Evolutionary conservation across 2,113 vertebrate genomes (phyloP), one percentile per base, ranked within the genome.

Genomic region (Elanoides forficatus): DNA sequence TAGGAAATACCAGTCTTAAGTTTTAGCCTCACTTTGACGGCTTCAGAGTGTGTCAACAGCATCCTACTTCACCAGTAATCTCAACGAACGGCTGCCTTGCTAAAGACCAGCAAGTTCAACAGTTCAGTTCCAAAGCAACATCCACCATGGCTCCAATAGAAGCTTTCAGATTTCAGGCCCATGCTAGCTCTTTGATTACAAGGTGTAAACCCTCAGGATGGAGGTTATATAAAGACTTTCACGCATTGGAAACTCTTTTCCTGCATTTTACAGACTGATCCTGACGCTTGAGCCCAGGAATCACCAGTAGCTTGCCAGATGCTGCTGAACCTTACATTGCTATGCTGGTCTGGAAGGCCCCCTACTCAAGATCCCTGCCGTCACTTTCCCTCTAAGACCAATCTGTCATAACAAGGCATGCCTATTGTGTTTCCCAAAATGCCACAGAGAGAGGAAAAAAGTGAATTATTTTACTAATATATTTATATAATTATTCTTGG

Each of bases 21-120:
- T 74, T 68, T 80, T 90, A 63, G 65, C 20, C 13, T 38, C 48
- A 52, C 23, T 79, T 83, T 59, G 20, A n/a, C 20, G 58, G 50
- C 17, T 59, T 18, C 50, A 80, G 43, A 43, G 14, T 23, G 9
- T 9, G n/a, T 63, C 52, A 83, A 52, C 5, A 65, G 18, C 23
- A 67, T 72, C 6, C 11, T 66, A 6, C 29, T 86, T 86, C 34
- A 48, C 15, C 22, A 30, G 6, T 53, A 58, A 43, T 38, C 26
- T 34, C 36, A 53, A 32, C 2, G 14, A 60, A 53, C 0, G 0
- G 7, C 5, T 1, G 2, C 15, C 30, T 82, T 58, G n/a, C 53
- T 79, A 58, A 86, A 86, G 47, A 15, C 27, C 45, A 60, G 13
- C 4, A 42, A 38, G 43, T 65, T 59, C n/a, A 79, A 12, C 34